Percentiles rank a stretch among this genome's conserved stretches.
These are phyloP conservation scores for Pocillopora meandrina DNA, from an alignment of 92 coral and sea anemone species.

Conservation along the genomic window DNA sequence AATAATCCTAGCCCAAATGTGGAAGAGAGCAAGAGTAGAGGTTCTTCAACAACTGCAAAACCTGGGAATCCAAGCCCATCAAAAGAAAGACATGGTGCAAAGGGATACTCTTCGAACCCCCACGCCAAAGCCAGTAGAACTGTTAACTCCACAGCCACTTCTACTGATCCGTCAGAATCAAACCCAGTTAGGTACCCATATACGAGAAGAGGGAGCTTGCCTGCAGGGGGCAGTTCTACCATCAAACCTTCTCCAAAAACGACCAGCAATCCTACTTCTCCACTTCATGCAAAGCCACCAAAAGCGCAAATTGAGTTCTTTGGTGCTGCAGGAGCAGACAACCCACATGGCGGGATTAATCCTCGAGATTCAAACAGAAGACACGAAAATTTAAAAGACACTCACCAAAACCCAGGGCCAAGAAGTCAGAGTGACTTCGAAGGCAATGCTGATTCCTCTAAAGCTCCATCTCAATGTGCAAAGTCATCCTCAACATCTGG, in stretches of 20 bases:
- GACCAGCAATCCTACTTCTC: constrained; percentile 37
- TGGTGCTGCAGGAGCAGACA: neutral
- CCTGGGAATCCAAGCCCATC: neutral
- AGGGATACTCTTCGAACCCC: constrained; percentile 10
- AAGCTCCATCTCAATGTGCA: neutral
- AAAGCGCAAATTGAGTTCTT: constrained; percentile 17
- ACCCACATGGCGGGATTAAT: neutral
- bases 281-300: neutral
- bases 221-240: constrained; percentile 15
- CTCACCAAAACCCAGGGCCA: neutral
- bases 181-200: constrained; percentile 26
- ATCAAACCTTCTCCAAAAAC: constrained; percentile 27
- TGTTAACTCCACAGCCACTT: neutral
- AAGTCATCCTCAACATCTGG: neutral
- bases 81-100: neutral
- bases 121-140: neutral
- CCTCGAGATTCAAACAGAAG: neutral
- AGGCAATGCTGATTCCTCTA: constrained; percentile 3
- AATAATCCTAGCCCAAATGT: constrained; percentile 11
- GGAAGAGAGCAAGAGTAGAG: neutral
- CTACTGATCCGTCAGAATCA: constrained; percentile 5
- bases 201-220: constrained; percentile 31
- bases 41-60: neutral
- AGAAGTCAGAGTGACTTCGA: neutral
- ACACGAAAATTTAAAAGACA: neutral